Percentiles rank a stretch among this genome's conserved stretches.
Evolutionary conservation across 2,113 vertebrate species (phyloP).

Genomic region (Cyanoderma ruficeps): DNA sequence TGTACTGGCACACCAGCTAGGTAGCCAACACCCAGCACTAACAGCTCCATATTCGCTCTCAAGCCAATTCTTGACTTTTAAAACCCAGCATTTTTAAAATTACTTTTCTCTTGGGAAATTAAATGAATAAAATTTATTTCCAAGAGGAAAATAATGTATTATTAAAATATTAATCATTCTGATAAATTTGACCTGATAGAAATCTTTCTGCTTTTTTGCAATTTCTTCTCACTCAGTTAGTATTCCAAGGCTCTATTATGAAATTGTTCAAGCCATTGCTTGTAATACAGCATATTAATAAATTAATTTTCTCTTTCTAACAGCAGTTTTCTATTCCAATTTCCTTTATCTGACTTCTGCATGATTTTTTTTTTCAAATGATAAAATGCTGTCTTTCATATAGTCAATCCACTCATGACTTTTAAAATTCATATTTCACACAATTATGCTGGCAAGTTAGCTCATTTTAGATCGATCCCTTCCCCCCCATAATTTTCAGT

Average conservation of each 20-base stretch:
- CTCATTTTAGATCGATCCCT: background rate
- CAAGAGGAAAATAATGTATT: background rate
- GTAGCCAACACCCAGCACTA: background rate
- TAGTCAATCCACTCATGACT: slow-evolving; percentile 31
- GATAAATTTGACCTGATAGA: slow-evolving; percentile 1
- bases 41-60: background rate
- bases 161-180: slow-evolving; percentile 11
- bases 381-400: slow-evolving; percentile 51
- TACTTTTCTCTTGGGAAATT: background rate
- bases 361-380: slow-evolving; percentile 57
- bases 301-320: slow-evolving; percentile 53
- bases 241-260: slow-evolving; percentile 17
- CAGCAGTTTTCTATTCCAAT: slow-evolving; percentile 33
- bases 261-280: background rate
- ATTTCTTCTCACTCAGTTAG: slow-evolving; percentile 20
- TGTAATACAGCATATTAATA: slow-evolving; percentile 50
- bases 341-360: slow-evolving; percentile 33
- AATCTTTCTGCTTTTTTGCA: background rate
- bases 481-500: background rate
- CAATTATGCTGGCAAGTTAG: slow-evolving; percentile 18
- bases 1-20: background rate
- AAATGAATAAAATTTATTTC: background rate
- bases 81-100: background rate
- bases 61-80: background rate
- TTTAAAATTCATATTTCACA: slow-evolving; percentile 36